Percentiles rank a stretch among this genome's conserved stretches.
These are phyloP conservation scores for Polietes domitor DNA, from an alignment of 2,888 invertebrate genomes.

Conservation along the genomic window DNA sequence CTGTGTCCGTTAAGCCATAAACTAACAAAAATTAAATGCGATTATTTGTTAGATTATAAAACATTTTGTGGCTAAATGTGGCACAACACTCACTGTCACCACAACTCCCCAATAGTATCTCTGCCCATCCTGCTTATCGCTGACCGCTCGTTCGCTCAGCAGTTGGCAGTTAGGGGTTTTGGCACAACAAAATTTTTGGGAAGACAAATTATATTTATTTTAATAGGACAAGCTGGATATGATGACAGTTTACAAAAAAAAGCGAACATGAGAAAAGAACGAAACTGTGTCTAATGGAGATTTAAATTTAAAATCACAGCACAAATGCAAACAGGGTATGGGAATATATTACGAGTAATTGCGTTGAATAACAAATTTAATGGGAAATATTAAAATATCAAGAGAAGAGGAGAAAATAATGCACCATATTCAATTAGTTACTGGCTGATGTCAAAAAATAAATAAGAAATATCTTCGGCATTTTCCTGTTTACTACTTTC, in stretches of 20 bases:
- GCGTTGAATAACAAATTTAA: too few species aligned
- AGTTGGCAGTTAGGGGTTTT: slow-evolving; percentile 1
- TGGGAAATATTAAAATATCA: too few species aligned
- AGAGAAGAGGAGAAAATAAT: too few species aligned
- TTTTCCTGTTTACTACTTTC: too few species aligned
- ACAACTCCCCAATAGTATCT: not conserved
- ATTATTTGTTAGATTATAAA: slow-evolving; percentile 47
- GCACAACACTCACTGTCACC: not conserved
- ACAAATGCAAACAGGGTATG: too few species aligned
- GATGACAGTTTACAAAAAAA: slow-evolving; percentile 20
- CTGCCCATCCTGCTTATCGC: not conserved
- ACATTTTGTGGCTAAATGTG: slow-evolving; percentile 43
- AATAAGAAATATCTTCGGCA: too few species aligned
- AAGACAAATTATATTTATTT: slow-evolving; percentile 40
- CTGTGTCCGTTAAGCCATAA: slow-evolving; percentile 22
- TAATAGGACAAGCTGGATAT: slow-evolving; percentile 21
- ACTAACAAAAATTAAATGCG: slow-evolving; percentile 42
- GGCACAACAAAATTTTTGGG: slow-evolving; percentile 5
- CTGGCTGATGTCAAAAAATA: too few species aligned
- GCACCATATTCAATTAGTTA: too few species aligned
- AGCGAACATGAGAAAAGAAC: not conserved
- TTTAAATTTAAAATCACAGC: slow-evolving; percentile 1
- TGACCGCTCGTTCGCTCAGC: not conserved
- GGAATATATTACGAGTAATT: too few species aligned
- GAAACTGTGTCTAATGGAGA: slow-evolving; percentile 11